Evolutionary conservation across 2,888 invertebrate genomes (phyloP).

Genomic region (Thecophora atra): DNA sequence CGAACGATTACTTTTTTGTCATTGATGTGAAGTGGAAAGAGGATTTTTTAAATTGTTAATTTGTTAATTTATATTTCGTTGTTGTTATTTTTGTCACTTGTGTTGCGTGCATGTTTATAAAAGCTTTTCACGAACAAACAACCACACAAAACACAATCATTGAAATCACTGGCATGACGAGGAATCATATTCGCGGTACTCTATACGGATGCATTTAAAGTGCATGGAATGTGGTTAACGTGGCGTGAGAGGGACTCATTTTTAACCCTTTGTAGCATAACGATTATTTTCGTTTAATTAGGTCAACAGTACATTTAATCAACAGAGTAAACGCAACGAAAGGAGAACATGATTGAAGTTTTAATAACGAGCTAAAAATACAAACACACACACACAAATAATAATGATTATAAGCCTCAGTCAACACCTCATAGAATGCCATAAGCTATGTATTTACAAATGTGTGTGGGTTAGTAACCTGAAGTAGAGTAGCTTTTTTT

Average conservation of each 20-base stretch:
- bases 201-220: too few relatives aligned
- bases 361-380: neutral
- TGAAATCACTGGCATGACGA: too few relatives aligned
- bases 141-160: too few relatives aligned
- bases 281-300: neutral
- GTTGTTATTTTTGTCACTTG: neutral
- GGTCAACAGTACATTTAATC: neutral
- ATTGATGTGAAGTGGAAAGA: neutral
- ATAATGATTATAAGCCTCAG: neutral
- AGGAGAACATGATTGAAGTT: neutral
- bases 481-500: too few relatives aligned
- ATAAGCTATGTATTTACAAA: too few relatives aligned
- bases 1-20: too few relatives aligned
- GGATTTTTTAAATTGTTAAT: neutral
- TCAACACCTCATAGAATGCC: too few relatives aligned
- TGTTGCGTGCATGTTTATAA: too few relatives aligned
- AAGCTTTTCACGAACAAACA: too few relatives aligned
- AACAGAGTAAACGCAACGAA: neutral
- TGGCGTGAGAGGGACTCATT: neutral
- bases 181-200: too few relatives aligned
- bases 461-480: too few relatives aligned
- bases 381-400: neutral
- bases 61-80: neutral
- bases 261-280: constrained; percentile 5
- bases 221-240: neutral